Percentiles rank a stretch among this genome's conserved stretches.
phyloP scores from a whole-genome alignment of 2,888 invertebrate genomes.

The Aspidapion aeneum region DNA sequence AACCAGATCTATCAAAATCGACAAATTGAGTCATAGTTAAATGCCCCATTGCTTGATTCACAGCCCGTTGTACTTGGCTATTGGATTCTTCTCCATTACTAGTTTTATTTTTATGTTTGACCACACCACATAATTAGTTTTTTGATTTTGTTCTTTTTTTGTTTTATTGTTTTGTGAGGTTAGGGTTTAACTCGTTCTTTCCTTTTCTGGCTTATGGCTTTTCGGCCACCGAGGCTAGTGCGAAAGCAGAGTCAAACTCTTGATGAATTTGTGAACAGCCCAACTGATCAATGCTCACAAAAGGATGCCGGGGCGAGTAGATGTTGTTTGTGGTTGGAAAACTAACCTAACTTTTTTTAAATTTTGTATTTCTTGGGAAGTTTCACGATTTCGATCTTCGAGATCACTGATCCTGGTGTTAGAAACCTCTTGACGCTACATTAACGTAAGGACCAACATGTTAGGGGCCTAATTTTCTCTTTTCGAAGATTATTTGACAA shows the following conservation, averaged over 20 bases:
- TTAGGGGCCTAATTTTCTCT: neutral
- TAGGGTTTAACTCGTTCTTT: neutral
- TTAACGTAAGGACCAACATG: neutral
- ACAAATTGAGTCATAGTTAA: neutral
- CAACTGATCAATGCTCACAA: neutral
- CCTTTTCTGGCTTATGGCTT: neutral
- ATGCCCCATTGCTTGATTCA: neutral
- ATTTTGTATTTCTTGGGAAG: neutral
- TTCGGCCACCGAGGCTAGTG: neutral
- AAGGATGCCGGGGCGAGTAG: neutral
- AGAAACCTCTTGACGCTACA: neutral
- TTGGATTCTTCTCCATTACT: neutral
- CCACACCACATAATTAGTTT: neutral
- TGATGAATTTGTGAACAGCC: neutral
- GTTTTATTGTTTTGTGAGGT: neutral
- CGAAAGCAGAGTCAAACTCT: neutral
- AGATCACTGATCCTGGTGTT: neutral
- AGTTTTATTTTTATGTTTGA: neutral
- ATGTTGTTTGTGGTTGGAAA: neutral
- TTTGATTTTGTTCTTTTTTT: neutral
- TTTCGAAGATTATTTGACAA: neutral
- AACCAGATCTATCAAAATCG: neutral
- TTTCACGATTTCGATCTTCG: neutral
- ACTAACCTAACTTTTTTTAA: neutral
- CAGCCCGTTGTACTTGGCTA: neutral